phyloP scores from a whole-genome alignment of 2,113 vertebrate species.

The Tyto alba region DNA sequence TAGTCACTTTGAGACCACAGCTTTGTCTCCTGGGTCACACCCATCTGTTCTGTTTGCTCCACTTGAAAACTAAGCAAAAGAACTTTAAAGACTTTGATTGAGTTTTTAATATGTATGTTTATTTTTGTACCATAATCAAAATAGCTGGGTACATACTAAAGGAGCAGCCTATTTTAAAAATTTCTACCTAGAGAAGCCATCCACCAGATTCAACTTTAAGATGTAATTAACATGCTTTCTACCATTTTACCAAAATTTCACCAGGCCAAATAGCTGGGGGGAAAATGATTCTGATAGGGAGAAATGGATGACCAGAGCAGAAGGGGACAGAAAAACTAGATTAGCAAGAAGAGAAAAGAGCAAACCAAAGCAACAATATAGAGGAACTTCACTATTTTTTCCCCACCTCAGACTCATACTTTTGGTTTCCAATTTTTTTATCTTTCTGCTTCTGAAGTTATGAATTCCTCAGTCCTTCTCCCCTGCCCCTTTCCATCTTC shows the following conservation, averaged over 20 bases:
- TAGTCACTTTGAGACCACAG: conserved; percentile 6
- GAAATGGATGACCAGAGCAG: not conserved
- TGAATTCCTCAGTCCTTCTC: not conserved
- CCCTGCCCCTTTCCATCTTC: not conserved
- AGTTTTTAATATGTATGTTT: not conserved
- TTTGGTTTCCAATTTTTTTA: not conserved
- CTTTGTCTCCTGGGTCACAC: conserved; percentile 14
- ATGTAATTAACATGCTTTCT: not conserved
- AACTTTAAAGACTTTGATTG: conserved; percentile 21
- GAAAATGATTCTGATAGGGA: not conserved
- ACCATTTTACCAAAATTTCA: not conserved
- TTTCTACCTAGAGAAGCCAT: not conserved
- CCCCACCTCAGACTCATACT: not conserved
- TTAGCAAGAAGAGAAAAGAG: not conserved
- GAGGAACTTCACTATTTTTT: not conserved
- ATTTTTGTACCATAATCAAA: not conserved
- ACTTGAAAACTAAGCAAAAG: not conserved
- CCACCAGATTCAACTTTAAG: not conserved
- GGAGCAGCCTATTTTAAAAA: not conserved
- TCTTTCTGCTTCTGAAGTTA: not conserved
- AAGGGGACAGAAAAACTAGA: not conserved
- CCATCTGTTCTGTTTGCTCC: conserved; percentile 9
- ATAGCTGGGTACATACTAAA: not conserved
- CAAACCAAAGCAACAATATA: not conserved
- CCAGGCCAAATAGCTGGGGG: not conserved